These are phyloP conservation scores for Rhagium mordax DNA, from an alignment of 2,888 invertebrate genomes.

Conservation along the genomic window DNA sequence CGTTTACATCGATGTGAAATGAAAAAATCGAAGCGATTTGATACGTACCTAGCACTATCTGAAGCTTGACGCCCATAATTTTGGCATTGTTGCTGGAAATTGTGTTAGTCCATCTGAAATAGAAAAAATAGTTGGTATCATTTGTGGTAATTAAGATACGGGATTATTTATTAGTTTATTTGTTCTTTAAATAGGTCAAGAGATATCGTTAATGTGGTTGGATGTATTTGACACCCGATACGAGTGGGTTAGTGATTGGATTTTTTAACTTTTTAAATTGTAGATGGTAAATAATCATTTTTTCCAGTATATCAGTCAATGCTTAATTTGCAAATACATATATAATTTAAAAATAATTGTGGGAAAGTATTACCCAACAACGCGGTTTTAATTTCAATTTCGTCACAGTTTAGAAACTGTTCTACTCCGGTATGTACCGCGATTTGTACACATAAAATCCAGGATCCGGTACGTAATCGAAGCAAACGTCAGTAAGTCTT, in stretches of 20 bases:
- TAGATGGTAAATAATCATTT: not conserved
- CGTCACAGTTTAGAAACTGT: not conserved
- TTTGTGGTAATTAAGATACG: not conserved
- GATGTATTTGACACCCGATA: not conserved
- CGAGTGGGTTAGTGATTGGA: not conserved
- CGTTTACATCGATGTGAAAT: not conserved
- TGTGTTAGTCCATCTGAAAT: conserved; percentile 61
- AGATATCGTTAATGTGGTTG: not conserved
- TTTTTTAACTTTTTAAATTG: too few relatives aligned
- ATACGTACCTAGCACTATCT: conserved; percentile 66
- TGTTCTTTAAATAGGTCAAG: not conserved
- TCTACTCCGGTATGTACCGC: not conserved
- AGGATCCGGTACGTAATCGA: not conserved
- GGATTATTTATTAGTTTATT: not conserved
- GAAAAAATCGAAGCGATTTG: conserved; percentile 33
- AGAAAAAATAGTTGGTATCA: conserved; percentile 41
- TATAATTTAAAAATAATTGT: not conserved
- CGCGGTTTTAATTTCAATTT: not conserved
- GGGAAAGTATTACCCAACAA: not conserved
- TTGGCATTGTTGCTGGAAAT: conserved; percentile 58
- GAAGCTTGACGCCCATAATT: conserved; percentile 68
- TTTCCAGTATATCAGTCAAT: not conserved
- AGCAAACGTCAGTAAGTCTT: not conserved
- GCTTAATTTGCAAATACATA: not conserved
- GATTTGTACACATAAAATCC: not conserved